Evolutionary conservation across 2,113 vertebrate species (phyloP).

Genomic region (Tichodroma muraria): DNA sequence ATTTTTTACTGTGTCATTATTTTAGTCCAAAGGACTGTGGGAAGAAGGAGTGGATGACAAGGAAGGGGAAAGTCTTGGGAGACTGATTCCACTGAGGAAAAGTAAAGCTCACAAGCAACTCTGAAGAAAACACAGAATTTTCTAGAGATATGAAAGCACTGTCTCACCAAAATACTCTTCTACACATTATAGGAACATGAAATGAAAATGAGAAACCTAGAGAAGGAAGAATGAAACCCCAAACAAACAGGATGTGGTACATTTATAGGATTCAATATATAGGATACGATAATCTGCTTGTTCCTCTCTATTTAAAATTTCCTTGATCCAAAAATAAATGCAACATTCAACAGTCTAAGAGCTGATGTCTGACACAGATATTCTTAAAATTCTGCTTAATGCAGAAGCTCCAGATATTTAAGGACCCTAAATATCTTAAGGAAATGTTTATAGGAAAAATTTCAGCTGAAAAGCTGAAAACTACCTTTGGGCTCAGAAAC

Average conservation of each 20-base stretch:
- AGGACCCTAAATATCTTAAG: not conserved
- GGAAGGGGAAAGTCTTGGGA: not conserved
- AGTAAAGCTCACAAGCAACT: not conserved
- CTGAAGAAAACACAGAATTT: not conserved
- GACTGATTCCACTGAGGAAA: not conserved
- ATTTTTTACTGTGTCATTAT: not conserved
- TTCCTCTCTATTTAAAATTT: not conserved
- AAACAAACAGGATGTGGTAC: not conserved
- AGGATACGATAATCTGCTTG: not conserved
- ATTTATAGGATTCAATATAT: not conserved
- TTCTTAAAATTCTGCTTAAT: not conserved
- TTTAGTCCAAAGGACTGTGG: not conserved
- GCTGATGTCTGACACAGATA: not conserved
- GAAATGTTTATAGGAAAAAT: not conserved
- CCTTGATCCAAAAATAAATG: not conserved
- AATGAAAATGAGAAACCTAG: not conserved
- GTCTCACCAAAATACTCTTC: not conserved
- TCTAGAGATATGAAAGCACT: not conserved
- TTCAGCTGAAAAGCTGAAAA: not conserved
- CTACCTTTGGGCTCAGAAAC: not conserved
- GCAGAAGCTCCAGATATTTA: not conserved
- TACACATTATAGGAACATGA: not conserved
- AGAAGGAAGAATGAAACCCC: not conserved
- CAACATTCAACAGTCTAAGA: not conserved
- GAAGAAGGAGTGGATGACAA: not conserved